Base-by-base conservation (phyloP, 1,140 invertebrate genomes). In the Papilio polytes region DNA sequence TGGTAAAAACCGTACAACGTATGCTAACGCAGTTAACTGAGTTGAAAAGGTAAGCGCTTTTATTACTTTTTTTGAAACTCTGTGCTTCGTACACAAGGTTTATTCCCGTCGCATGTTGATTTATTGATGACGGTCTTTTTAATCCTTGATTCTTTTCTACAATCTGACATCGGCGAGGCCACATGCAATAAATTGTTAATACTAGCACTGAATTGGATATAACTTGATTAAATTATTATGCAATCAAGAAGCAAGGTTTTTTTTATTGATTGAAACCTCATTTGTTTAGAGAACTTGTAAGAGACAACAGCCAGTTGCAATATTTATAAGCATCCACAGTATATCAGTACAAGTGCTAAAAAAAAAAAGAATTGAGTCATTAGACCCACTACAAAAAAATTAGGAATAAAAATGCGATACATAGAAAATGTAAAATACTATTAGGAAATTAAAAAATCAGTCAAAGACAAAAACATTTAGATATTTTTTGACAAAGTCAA, bases 211-310 rank as follows among this genome's bases (percentile, higher is more conserved):
- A 31, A 70, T 31, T 15, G 22, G 63, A 70, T 36, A 15, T 70
- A 70, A 70, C 22, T 36, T 70, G 63, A 70, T 63, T 63, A 63
- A 13, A 63, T 26, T 63, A 63, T 63, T 26, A 18, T 70, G 12
- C 26, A 70, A 70, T 70, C 63, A 70, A 36, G 26, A 70, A 36
- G 3, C 59, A 26, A 63, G 59, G 59, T 63, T 63, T 63, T 63
- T 63, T 63, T 26, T 12, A 63, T 63, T 22, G 9, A 63, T 63
- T 26, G 2, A 22, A 63, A 26, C 31, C 20, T 12, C 59, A 63
- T 63, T 63, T 26, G 59, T 31, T 63, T 13, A 63, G 2, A 63
- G 20, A 63, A 63, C 20, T 26, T 26, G 22, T 6, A 26, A 7
- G 15, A 63, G 31, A 22, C 1, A 22, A 63, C 22, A 26, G 10